These are phyloP conservation scores for Bolinopsis microptera DNA, from an alignment of 37 sponge, comb jelly and placozoan genomes.

Conservation along the genomic window DNA sequence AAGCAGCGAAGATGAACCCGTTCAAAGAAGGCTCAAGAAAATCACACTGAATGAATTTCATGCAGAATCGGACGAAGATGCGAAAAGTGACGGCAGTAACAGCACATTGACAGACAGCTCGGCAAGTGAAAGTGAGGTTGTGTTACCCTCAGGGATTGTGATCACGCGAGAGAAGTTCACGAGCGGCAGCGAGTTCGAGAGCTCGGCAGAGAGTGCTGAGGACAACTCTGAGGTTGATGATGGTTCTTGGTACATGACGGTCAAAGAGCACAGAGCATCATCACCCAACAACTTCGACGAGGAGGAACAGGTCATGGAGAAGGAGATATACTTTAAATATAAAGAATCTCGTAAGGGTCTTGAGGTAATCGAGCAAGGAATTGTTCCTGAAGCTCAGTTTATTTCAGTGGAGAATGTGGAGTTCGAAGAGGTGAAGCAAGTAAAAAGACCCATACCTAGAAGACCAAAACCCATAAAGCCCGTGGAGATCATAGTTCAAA, in stretches of 20 bases:
- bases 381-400: neutral
- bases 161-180: slow-evolving; percentile 33
- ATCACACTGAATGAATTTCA: neutral
- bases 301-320: neutral
- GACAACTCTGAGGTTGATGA: neutral
- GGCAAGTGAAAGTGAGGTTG: neutral
- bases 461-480: neutral
- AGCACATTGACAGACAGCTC: slow-evolving; percentile 1
- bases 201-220: neutral
- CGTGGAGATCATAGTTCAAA: neutral
- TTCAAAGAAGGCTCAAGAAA: neutral
- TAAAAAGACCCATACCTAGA: neutral
- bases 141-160: neutral
- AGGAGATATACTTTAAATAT: slow-evolving; percentile 38
- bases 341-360: neutral
- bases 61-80: neutral
- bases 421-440: neutral
- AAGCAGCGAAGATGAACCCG: neutral
- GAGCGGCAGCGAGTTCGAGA: slow-evolving; percentile 58
- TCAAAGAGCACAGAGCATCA: slow-evolving; percentile 38
- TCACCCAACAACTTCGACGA: neutral
- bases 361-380: neutral
- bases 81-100: slow-evolving; percentile 7
- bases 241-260: neutral
- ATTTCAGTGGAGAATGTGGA: neutral